Base-by-base conservation (phyloP, 2,113 vertebrate genomes). In the Nannospalax galili region DNA sequence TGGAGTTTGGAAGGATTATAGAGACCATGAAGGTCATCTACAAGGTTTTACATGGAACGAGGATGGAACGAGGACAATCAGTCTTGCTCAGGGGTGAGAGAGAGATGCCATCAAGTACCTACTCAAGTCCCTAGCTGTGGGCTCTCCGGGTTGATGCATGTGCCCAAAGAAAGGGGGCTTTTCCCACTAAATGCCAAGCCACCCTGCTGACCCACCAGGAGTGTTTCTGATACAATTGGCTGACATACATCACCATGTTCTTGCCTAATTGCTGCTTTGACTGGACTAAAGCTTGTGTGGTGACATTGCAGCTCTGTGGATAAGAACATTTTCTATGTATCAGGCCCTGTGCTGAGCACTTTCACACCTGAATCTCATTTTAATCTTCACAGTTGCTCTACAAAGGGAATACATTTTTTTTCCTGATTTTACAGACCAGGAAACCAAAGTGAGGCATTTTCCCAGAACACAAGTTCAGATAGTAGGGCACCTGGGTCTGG, bases 181-280 rank as follows among this genome's bases (percentile, higher is more conserved):
- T n/a, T 48, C 64, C 65, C 88, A 8, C 52, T 16, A 58, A 90
- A n/a, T 58, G 30, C 35, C 28, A 30, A 78, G 45, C 8, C 12
- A 10, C 42, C 79, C 16, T 45, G 4, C 40, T 30, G 60, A 16
- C 35, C 20, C 5, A 15, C 3, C 10, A 9, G 30, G 73, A 19
- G 52, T 32, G 45, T n/a, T 78, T 15, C 58, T 1, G 12, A 0
- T 28, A 2, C 37, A 80, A 0, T 19, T 35, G 45, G 48, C 40
- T 42, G 32, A 3, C 28, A 1, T 60, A 14, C 32, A 1, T 72
- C 3, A 8, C 17, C 0, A 0, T 0, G 28, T 56, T 67, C 4
- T 67, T 28, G 42, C 52, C 19, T 74, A 11, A 24, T 35, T 65
- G 75, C 72, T 92, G 67, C 32, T 42, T 64, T 79, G 30, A 80